Evolutionary conservation across 2,888 invertebrate species (phyloP).

Genomic region (Dryobotodes eremita): DNA sequence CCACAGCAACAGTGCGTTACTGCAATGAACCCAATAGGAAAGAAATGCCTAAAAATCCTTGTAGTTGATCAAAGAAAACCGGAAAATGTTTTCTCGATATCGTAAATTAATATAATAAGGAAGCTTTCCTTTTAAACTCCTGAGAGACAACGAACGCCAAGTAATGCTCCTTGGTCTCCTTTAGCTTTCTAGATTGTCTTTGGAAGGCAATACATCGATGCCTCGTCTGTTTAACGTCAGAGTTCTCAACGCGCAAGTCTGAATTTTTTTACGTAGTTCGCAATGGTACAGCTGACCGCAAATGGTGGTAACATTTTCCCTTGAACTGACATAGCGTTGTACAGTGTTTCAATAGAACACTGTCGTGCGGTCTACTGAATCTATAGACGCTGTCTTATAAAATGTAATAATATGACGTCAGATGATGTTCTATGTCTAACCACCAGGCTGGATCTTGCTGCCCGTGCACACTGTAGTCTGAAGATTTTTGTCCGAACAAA

Average conservation of each 20-base stretch:
- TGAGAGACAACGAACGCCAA: neutral
- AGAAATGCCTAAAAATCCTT: neutral
- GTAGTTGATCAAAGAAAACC: neutral
- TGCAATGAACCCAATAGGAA: neutral
- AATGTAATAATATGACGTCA: neutral
- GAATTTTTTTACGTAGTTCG: neutral
- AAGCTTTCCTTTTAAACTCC: neutral
- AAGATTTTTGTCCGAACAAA: neutral
- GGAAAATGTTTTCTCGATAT: neutral
- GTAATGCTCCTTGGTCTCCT: neutral
- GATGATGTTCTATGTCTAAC: neutral
- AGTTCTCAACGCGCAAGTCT: neutral
- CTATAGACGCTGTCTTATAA: neutral
- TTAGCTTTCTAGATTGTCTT: neutral
- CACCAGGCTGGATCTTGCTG: neutral
- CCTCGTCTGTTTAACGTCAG: neutral
- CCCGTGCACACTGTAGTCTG: neutral
- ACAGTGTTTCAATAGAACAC: neutral
- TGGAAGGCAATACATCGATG: slow-evolving; percentile 7
- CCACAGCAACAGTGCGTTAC: neutral
- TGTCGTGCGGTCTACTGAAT: neutral
- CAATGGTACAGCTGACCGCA: neutral
- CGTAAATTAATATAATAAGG: neutral
- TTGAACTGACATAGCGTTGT: neutral
- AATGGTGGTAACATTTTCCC: neutral